Evolutionary conservation across 2,888 invertebrate genomes (phyloP), one percentile per base, ranked within the genome.

Genomic region (Scotopteryx bipunctaria): DNA sequence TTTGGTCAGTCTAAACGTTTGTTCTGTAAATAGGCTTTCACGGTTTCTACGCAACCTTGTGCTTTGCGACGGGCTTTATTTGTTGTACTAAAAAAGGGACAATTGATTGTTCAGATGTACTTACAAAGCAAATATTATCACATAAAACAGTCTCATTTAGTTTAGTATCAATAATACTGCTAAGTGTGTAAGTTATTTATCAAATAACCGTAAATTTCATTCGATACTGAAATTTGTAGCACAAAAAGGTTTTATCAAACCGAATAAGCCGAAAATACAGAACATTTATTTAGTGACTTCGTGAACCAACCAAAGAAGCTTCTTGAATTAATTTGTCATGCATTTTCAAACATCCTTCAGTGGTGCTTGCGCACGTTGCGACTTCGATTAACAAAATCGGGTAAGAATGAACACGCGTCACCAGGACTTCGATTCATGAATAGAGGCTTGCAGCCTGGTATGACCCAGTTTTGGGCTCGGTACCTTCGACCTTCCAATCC

Each of bases 391-490:
- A 81, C 74, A 72, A 74, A 67, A 63, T 64, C 64, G 62, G 64
- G 73, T 69, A 86, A 86, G 88, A 84, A 90, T 88, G 89, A 87
- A 86, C 68, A 70, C 73, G 80, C 81, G 81, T 79, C 85, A 80
- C 72, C 69, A 76, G 69, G 76, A 76, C 66, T 86, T 84, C 89
- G 89, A 89, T 90, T 91, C 90, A 90, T 92, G 86, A 92, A 92
- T 88, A 83, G 83, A 80, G 86, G 91, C 91, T 91, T 93, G 93
- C 92, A 92, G 91, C 92, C 92, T 91, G 90, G 90, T 86, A 86
- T 91, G 93, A 92, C 93, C 93, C 86, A 93, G 85, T 92, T 93
- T 92, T 87, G 85, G 91, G 91, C 90, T 82, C 78, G 63, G 78
- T 80, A 64, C 67, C 68, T 48, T 55, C 38, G 8, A 8, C 23